Base-by-base conservation (phyloP, 2,113 vertebrate genomes). In the Microcebus murinus region DNA sequence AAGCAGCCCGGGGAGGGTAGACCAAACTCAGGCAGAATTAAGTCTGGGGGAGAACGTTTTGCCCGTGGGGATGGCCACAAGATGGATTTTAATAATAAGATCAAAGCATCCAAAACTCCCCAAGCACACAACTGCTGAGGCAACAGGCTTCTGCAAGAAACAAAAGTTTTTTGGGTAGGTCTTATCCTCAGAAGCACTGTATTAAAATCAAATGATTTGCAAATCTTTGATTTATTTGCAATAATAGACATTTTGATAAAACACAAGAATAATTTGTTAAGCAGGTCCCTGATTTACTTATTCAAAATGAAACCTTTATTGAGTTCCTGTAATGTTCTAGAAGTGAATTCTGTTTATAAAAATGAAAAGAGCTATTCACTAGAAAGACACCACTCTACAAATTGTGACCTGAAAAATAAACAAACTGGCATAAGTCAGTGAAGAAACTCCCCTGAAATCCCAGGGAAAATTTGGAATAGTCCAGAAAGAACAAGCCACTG, bases 191-290 rank as follows among this genome's bases (percentile, higher is more conserved):
- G 76, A 95, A 71, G 50, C 27, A 4, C 63, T 31, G 29, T 36
- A 61, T 87, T 65, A 76, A 94, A 90, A 79, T 39, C 77, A 85
- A 88, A 77, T 45, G 79, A 93, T 71, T 65, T 95, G 39, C 92
- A 68, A 71, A 83, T 80, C 86, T 76, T 74, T 70, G 89, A 68
- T 45, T 82, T 81, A 65, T 68, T 94, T 92, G 74, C 18, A 84
- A 80, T 23, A 48, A 48, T 3, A 39, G n/a, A n/a, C 61, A 86
- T 57, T 79, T 79, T 86, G 71, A 34, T 74, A 88, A 94, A 81
- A 73, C n/a, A 23, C 25, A 74, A 61, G 48, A 79, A 68, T 31
- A 88, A 63, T 42, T 31, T 91, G 15, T 77, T 74, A 95, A 63
- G 20, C 68, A 27, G 7, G 52, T 9, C 67, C 31, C 79, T 68